These are phyloP conservation scores for Varanus komodoensis DNA, from an alignment of 2,113 vertebrate species.

Conservation along the genomic window DNA sequence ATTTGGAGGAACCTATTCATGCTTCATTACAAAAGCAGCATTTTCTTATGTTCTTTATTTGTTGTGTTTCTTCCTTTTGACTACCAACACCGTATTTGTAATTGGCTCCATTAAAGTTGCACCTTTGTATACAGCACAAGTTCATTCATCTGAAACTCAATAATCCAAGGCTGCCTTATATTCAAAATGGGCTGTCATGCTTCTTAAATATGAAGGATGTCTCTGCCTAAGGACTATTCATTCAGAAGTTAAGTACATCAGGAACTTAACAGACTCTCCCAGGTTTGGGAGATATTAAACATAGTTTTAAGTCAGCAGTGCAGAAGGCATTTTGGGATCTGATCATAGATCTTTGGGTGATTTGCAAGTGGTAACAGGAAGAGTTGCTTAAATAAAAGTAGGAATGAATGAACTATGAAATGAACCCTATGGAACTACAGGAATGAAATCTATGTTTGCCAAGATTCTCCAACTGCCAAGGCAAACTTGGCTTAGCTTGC, in stretches of 20 bases:
- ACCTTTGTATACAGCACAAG: not conserved
- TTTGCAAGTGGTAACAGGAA: too few species aligned
- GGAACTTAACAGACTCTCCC: not conserved
- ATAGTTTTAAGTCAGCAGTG: not conserved
- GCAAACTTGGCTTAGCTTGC: too few species aligned
- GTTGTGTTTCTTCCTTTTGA: not conserved
- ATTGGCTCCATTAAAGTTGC: not conserved
- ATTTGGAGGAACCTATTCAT: not conserved
- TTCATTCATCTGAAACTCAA: conserved; percentile 23
- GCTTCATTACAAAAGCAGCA: not conserved
- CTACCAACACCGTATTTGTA: not conserved
- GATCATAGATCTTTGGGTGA: not conserved
- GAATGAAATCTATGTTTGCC: too few species aligned
- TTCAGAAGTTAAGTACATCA: not conserved
- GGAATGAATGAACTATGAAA: too few species aligned
- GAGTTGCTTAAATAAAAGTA: too few species aligned
- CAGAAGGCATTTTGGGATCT: too few species aligned
- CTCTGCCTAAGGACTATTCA: not conserved
- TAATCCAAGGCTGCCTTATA: not conserved
- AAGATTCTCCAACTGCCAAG: too few species aligned
- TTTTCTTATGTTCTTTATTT: not conserved
- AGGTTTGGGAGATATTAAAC: not conserved
- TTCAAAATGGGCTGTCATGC: not conserved
- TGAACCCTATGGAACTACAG: too few species aligned
- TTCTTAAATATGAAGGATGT: conserved; percentile 8